Base-by-base conservation (phyloP, 2,888 invertebrate species). In the Dryobota labecula region DNA sequence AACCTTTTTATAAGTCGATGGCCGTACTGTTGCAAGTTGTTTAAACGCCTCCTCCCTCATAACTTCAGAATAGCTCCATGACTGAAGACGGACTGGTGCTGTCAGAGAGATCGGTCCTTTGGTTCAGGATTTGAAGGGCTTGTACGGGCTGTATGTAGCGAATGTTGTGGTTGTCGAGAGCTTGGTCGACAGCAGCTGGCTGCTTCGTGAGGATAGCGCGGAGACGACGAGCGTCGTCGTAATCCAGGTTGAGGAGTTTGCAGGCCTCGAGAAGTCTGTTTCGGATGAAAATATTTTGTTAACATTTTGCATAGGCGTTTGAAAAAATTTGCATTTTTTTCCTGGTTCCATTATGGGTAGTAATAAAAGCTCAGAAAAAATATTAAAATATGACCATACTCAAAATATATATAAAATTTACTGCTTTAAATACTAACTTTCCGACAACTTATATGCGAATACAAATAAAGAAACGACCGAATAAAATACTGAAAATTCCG, bases 181-280 rank as follows among this genome's bases (percentile, higher is more conserved):
- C 76, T 0, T 84, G 88, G 0, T 63, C 78, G 0, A 73, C 83
- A 0, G 73, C 68, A 0, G 84, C 57, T 0, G 90, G 83, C 4
- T 87, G 88, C n/a, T 92, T 93, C 0, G 82, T 45, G 0, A 99
- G 89, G 0, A 97, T 96, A 74, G 98, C 97, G 49, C 97, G 96
- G 24, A 99, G 94, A 5, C 98, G 95, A 60, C 98, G 95, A 0
- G 98, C 98, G 49, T 98, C 98, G 0, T 98, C 98, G 85, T 97
- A 96, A 57, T 97, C 97, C 85, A 98, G 93, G 85, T 97, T 98
- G 51, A 99, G 93, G 53, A 99, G 94, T 81, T 96, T 96, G 90
- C 98, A 98, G 0, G 98, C 97, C 90, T 98, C 98, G 77, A 97
- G 94, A 51, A 98, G 94, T 87, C 98, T 98, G 90, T 73, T 49